Evolutionary conservation across 2,888 invertebrate genomes (phyloP).

Genomic region (Drosophila limbata): DNA sequence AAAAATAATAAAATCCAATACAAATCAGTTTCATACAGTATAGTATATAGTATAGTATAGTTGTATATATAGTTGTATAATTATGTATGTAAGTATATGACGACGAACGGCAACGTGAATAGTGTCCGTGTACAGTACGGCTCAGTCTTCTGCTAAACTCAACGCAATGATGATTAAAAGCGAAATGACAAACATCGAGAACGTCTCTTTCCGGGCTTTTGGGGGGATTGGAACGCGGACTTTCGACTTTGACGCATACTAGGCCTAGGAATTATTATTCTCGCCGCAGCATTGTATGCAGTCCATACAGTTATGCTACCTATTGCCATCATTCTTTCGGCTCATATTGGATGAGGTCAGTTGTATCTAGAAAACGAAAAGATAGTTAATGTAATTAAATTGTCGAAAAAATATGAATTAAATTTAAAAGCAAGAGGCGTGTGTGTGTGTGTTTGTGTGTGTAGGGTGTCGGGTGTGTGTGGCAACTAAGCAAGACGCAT

Average conservation of each 20-base stretch:
- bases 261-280: slow-evolving; percentile 85
- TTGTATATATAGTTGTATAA: slow-evolving; percentile 26
- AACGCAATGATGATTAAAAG: slow-evolving; percentile 52
- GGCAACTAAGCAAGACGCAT: slow-evolving; percentile 28
- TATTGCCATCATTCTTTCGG: slow-evolving; percentile 86
- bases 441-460: background rate
- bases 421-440: background rate
- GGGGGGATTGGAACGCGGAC: slow-evolving; percentile 27
- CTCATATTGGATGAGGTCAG: slow-evolving; percentile 84
- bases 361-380: slow-evolving; percentile 78
- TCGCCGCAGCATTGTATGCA: slow-evolving; percentile 89
- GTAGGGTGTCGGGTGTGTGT: slow-evolving; percentile 25
- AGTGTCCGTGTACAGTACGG: slow-evolving; percentile 68
- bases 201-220: slow-evolving; percentile 11
- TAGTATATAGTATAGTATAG: slow-evolving; percentile 22
- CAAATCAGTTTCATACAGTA: slow-evolving; percentile 28
- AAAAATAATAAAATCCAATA: slow-evolving; percentile 51
- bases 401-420: background rate
- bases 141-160: slow-evolving; percentile 79
- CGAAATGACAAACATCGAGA: slow-evolving; percentile 37
- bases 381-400: slow-evolving; percentile 1
- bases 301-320: slow-evolving; percentile 90
- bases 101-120: slow-evolving; percentile 77
- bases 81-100: slow-evolving; percentile 58
- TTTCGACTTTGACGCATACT: slow-evolving; percentile 47